These are phyloP conservation scores for Micoletzkya japonica DNA, from an alignment of 2,888 invertebrate genomes.

Conservation along the genomic window DNA sequence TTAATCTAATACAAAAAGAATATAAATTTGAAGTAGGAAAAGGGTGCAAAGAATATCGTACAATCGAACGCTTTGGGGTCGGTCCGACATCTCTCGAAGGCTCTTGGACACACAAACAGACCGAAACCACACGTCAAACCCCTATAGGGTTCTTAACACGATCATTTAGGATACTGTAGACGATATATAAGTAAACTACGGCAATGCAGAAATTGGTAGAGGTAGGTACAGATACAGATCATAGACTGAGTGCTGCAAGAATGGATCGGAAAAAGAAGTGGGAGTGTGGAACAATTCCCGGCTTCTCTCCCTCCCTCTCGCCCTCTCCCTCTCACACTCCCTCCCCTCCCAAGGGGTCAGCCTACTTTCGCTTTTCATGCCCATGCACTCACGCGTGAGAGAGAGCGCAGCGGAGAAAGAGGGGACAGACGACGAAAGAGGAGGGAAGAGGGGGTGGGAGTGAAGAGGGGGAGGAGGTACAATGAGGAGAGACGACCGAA, in stretches of 20 bases:
- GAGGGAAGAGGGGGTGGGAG: slow-evolving; percentile 23
- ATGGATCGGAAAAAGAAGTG: not conserved
- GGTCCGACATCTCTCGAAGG: too few species aligned
- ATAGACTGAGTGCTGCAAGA: not conserved
- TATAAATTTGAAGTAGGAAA: too few species aligned
- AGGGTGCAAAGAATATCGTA: too few species aligned
- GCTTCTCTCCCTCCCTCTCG: not conserved
- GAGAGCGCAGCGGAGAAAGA: slow-evolving; percentile 16
- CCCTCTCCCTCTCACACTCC: not conserved
- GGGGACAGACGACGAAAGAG: slow-evolving; percentile 10
- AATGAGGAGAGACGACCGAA: not conserved
- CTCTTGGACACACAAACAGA: too few species aligned
- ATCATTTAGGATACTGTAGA: slow-evolving; percentile 12
- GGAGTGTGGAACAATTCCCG: not conserved
- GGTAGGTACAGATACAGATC: not conserved
- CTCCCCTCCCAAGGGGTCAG: slow-evolving; percentile 15
- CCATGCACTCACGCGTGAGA: slow-evolving; percentile 12
- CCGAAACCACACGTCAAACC: too few species aligned
- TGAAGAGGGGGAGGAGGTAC: slow-evolving; percentile 33
- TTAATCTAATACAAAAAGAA: too few species aligned
- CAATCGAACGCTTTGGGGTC: too few species aligned
- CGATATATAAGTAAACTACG: not conserved
- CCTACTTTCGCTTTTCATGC: slow-evolving; percentile 13
- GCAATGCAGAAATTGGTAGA: not conserved
- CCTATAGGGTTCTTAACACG: too few species aligned